A percentile compares a stretch with the other conserved stretches of the same genome.
Evolutionary conservation across 1,140 invertebrate genomes (phyloP).

Genomic region (Trichonephila clavata): DNA sequence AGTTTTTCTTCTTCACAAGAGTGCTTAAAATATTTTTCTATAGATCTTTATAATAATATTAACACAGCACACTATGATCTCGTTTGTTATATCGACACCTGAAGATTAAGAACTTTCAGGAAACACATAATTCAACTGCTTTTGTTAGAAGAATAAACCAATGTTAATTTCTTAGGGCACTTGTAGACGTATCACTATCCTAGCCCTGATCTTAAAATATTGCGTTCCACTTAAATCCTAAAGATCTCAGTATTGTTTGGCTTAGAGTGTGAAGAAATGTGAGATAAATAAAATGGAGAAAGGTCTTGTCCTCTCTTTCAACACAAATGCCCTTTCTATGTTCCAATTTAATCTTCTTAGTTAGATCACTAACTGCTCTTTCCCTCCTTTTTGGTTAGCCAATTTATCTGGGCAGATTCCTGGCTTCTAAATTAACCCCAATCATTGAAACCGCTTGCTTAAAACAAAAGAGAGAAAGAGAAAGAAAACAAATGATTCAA

Average conservation of each 20-base stretch:
- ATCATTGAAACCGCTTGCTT: slow-evolving; percentile 63
- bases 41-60: too few species aligned
- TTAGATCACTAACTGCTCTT: slow-evolving; percentile 65
- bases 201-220: background rate
- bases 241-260: background rate
- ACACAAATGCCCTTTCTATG: slow-evolving; percentile 69
- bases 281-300: slow-evolving; percentile 17
- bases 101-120: too few species aligned
- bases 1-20: too few species aligned
- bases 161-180: too few species aligned
- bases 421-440: slow-evolving; percentile 64
- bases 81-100: too few species aligned
- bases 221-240: background rate
- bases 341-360: slow-evolving; percentile 66
- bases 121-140: too few species aligned
- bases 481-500: slow-evolving; percentile 46
- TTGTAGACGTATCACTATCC: too few species aligned
- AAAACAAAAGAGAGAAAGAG: slow-evolving; percentile 32
- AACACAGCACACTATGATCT: too few species aligned
- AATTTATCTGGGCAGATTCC: slow-evolving; percentile 68
- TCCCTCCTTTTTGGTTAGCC: slow-evolving; percentile 51
- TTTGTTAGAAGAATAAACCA: too few species aligned
- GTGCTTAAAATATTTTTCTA: too few species aligned
- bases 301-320: slow-evolving; percentile 31
- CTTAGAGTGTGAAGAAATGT: slow-evolving; percentile 3